Percentiles rank a stretch among this genome's conserved stretches.
Conservation (phyloP, 2,888 invertebrate species). For the Eristalinus sepulchralis region DNA sequence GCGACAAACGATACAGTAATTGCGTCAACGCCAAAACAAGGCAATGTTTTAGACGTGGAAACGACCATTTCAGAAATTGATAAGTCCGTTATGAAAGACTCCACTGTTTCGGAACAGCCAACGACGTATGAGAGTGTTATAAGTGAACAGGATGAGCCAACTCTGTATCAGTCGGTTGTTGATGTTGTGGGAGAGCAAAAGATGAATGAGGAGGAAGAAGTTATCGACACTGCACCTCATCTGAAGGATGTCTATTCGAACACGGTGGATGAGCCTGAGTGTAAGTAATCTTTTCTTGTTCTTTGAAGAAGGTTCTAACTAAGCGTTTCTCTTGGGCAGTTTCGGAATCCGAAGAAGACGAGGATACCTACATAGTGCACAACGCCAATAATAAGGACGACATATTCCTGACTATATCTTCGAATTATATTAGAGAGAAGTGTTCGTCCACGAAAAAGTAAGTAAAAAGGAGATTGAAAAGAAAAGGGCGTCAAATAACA, state of each 20-base stretch:
- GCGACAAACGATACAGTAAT: slow-evolving; percentile 6
- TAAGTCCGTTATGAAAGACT: slow-evolving; percentile 72
- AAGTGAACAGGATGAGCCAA: slow-evolving; percentile 66
- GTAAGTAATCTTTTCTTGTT: slow-evolving; percentile 49
- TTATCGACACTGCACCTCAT: slow-evolving; percentile 73
- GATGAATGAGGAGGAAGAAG: neutral
- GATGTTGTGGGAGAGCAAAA: slow-evolving; percentile 11
- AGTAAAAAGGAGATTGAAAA: too few species aligned
- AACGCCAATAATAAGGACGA: slow-evolving; percentile 78
- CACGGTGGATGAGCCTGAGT: slow-evolving; percentile 66
- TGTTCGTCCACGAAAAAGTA: slow-evolving; percentile 81
- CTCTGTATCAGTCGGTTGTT: slow-evolving; percentile 70
- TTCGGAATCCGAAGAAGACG: slow-evolving; percentile 80
- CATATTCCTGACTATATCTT: slow-evolving; percentile 81
- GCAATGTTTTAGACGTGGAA: slow-evolving; percentile 47
- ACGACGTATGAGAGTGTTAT: slow-evolving; percentile 74
- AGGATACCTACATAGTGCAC: slow-evolving; percentile 78
- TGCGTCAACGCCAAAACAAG: slow-evolving; percentile 75
- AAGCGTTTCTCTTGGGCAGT: slow-evolving; percentile 65
- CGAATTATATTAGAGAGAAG: slow-evolving; percentile 82
- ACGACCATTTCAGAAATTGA: slow-evolving; percentile 10
- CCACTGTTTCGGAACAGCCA: slow-evolving; percentile 44
- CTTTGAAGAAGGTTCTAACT: neutral
- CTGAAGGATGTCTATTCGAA: slow-evolving; percentile 74
- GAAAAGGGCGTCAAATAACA: too few species aligned